phyloP scores from a whole-genome alignment of 2,113 vertebrate species.

The Electrona antarctica region DNA sequence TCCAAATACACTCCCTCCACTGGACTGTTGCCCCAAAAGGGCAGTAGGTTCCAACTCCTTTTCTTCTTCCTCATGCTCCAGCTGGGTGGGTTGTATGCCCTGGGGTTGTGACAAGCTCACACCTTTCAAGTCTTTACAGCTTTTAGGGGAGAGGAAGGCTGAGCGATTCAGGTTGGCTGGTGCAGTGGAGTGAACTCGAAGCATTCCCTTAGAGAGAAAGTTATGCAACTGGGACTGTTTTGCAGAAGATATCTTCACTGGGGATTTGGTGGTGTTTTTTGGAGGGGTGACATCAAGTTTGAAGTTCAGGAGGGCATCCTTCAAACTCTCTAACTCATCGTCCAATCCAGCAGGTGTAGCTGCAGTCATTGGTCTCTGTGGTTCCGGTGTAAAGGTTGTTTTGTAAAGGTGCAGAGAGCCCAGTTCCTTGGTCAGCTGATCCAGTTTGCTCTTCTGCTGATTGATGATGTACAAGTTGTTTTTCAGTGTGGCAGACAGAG shows the following conservation, averaged over 20 bases:
- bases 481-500: conserved; percentile 89
- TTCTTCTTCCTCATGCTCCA: conserved; percentile 75
- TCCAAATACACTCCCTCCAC: conserved; percentile 84
- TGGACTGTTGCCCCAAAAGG: conserved; percentile 73
- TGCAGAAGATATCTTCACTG: conserved; percentile 87
- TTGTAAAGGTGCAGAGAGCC: conserved; percentile 90
- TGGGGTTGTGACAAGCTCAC: conserved; percentile 88
- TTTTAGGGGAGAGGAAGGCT: conserved; percentile 92
- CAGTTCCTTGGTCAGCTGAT: conserved; percentile 84
- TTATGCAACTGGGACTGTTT: conserved; percentile 93
- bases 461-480: conserved; percentile 95
- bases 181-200: conserved; percentile 91
- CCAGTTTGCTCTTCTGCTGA: conserved; percentile 89
- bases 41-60: conserved; percentile 57
- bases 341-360: conserved; percentile 74
- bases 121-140: conserved; percentile 92
- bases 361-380: conserved; percentile 29
- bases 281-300: conserved; percentile 79
- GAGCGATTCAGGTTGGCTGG: conserved; percentile 95
- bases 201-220: conserved; percentile 93
- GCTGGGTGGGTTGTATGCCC: conserved; percentile 63
- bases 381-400: conserved; percentile 64
- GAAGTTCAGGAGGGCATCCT: conserved; percentile 85
- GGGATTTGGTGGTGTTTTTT: conserved; percentile 75
- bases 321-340: conserved; percentile 88